Percentiles rank a stretch among this genome's conserved stretches.
Evolutionary conservation across 1,140 invertebrate species (phyloP).

Genomic region (Neodiprion lecontei): DNA sequence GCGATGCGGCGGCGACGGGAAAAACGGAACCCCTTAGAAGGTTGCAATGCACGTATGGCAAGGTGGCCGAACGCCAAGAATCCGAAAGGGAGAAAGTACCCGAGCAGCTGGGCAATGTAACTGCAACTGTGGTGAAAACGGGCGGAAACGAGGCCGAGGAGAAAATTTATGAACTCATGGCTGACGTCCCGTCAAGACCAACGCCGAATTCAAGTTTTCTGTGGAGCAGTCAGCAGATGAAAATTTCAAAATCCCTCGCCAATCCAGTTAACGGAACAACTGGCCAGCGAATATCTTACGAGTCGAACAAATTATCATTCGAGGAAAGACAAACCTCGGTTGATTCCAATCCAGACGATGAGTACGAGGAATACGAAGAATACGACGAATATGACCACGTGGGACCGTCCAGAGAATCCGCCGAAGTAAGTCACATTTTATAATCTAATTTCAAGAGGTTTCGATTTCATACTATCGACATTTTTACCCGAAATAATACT

Average conservation of each 20-base stretch:
- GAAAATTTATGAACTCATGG: slow-evolving; percentile 31
- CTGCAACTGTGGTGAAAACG: slow-evolving; percentile 37
- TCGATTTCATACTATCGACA: too few species aligned
- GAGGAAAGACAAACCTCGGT: not conserved
- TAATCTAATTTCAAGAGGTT: not conserved
- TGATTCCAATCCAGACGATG: not conserved
- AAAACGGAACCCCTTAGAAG: not conserved
- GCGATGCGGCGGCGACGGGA: slow-evolving; percentile 13
- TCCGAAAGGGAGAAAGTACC: not conserved
- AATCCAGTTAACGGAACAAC: slow-evolving; percentile 31
- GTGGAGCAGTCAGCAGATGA: slow-evolving; percentile 36
- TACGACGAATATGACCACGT: slow-evolving; percentile 45
- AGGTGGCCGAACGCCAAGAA: not conserved
- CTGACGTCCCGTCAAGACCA: slow-evolving; percentile 24
- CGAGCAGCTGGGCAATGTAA: slow-evolving; percentile 28
- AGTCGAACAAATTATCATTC: slow-evolving; percentile 1
- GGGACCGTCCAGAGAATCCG: slow-evolving; percentile 21
- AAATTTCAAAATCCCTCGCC: slow-evolving; percentile 19
- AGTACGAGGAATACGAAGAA: slow-evolving; percentile 27
- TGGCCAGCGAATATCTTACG: slow-evolving; percentile 19
- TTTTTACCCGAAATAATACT: too few species aligned
- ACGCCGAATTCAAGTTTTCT: slow-evolving; percentile 42
- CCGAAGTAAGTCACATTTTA: slow-evolving; percentile 8
- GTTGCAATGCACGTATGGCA: not conserved
- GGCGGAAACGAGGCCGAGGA: slow-evolving; percentile 26